Base-by-base conservation (phyloP, 2,888 invertebrate genomes). In the Meloe dianella region DNA sequence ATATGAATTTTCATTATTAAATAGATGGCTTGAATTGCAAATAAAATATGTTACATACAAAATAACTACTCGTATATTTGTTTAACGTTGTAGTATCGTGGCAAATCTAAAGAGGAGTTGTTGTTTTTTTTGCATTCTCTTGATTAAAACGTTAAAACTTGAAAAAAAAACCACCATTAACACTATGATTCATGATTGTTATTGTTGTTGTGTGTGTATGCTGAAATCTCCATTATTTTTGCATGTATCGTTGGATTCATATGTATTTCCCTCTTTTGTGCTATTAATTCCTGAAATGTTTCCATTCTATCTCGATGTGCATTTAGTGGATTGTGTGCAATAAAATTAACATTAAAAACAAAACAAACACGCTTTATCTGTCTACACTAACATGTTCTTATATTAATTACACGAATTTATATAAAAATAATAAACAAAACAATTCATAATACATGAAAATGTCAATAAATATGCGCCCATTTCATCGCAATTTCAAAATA, bases 131-230 rank as follows among this genome's bases (percentile, higher is more conserved):
- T 65, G 27, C 65, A 65, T 59, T 65, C 62, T n/a, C 47, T 47
- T 65, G 61, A 65, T 65, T 65, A 65, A 65, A 65, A 65, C 61
- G 56, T 59, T 41, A 32, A 56, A 61, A 60, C 56, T 58, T 29
- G 47, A 60, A 65, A 65, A 65, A 65, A 64, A n/a, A n/a, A n/a
- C n/a, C n/a, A n/a, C n/a, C 65, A 61, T 65, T 61, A 57, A 41
- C 61, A 65, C 62, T 61, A 65, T 65, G 61, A 65, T 65, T 65
- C 65, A 65, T 27, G 24, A 27, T 57, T 22, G 57, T 30, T 29
- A 27, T 9, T 38, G 38, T 38, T 38, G 35, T 17, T 41, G 41
- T 41, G 14, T 41, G 41, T 41, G 10, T 17, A 17, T 41, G 10
- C 17, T 17, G 41, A 41, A 41, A 41, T 41, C 41, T 6, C 41